These are phyloP conservation scores for Temnothorax curvispinosus DNA, from an alignment of 1,140 invertebrate genomes.

Conservation along the genomic window DNA sequence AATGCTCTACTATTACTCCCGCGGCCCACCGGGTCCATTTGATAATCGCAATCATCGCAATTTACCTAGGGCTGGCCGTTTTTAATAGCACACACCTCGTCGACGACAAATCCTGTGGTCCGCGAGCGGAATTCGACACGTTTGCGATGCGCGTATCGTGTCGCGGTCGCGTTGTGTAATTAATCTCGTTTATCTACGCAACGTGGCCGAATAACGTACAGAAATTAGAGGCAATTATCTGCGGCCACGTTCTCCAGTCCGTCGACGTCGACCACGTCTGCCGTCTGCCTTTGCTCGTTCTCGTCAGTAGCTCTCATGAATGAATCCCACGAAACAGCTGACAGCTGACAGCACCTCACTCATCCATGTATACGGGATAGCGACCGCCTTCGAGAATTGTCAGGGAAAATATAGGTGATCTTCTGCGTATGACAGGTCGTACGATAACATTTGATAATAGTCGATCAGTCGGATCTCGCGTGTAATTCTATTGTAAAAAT, in stretches of 20 bases:
- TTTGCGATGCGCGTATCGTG: no score
- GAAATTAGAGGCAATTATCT: no score
- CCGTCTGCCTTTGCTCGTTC: neutral
- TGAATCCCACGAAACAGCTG: constrained; percentile 1
- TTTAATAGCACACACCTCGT: no score
- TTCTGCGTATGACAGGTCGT: neutral
- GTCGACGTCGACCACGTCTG: neutral
- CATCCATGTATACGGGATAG: neutral
- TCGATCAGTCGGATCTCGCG: no score
- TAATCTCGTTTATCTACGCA: no score
- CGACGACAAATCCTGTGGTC: no score
- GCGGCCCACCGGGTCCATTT: no score
- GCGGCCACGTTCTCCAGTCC: neutral
- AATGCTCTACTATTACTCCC: neutral
- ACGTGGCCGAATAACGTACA: no score
- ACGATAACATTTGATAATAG: neutral
- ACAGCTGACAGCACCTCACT: neutral
- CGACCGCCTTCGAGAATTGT: neutral
- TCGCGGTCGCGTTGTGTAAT: no score
- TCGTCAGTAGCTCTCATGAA: neutral
- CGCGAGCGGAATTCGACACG: no score
- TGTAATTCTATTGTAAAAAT: neutral
- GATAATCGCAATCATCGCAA: no score
- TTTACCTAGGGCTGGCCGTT: no score
- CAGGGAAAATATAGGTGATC: neutral